Percentiles rank a stretch among this genome's conserved stretches.
Evolutionary conservation across 2,797 vertebrate species (phyloP).

Genomic region (Zalophus californianus): DNA sequence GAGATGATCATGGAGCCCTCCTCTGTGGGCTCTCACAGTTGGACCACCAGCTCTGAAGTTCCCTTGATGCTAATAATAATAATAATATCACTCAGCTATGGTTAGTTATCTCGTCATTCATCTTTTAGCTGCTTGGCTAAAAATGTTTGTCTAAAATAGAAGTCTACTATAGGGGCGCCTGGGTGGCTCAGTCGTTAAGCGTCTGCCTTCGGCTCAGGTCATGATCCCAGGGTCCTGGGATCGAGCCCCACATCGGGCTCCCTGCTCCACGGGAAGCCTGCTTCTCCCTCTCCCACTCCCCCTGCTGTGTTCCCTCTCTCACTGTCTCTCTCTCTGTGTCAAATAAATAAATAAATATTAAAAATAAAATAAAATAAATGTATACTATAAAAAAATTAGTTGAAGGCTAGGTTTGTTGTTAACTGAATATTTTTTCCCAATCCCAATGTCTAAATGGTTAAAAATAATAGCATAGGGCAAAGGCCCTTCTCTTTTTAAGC

Average conservation of each 20-base stretch:
- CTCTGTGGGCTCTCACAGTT: neutral
- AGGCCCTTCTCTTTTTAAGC: neutral
- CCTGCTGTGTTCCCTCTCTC: no score
- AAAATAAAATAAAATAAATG: neutral
- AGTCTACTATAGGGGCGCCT: neutral
- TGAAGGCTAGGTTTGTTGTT: neutral
- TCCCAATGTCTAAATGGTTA: neutral
- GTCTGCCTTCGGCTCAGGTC: no score
- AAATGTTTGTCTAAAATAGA: neutral
- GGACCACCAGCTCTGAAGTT: neutral
- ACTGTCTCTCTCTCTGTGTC: no score
- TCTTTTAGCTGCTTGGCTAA: neutral
- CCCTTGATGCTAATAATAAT: neutral
- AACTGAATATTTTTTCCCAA: neutral
- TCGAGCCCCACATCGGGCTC: no score
- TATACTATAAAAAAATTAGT: neutral
- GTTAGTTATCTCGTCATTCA: neutral
- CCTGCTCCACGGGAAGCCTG: no score
- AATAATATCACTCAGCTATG: neutral
- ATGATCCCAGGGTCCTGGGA: no score
- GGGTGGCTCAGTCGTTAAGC: no score
- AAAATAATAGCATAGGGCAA: conserved; percentile 12
- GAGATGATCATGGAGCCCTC: neutral
- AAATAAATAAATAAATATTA: no score
- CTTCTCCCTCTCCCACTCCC: no score